Evolutionary conservation across 2,888 invertebrate genomes (phyloP).

Genomic region (Metalampra italica): DNA sequence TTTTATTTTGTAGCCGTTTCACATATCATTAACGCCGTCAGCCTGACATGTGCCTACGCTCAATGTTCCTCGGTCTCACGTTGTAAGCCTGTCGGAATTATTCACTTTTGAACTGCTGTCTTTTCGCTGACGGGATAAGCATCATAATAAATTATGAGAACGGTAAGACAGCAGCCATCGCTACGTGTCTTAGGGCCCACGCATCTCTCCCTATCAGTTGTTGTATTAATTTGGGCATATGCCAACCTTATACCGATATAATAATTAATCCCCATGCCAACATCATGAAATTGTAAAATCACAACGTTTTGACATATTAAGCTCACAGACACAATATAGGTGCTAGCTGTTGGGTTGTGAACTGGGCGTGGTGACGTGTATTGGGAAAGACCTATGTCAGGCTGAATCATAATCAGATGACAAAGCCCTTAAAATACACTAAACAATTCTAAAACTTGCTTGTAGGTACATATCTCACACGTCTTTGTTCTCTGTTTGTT

Average conservation of each 20-base stretch:
- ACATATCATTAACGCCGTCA: conserved; percentile 13
- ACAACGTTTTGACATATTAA: too few relatives aligned
- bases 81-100: not conserved
- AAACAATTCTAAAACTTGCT: too few relatives aligned
- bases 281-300: too few relatives aligned
- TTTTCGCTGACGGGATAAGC: not conserved
- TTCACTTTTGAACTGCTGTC: not conserved
- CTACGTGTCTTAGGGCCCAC: not conserved
- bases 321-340: too few relatives aligned
- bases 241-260: not conserved
- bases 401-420: too few relatives aligned
- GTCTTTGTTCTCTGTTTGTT: too few relatives aligned
- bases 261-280: not conserved
- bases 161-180: not conserved
- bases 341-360: too few relatives aligned
- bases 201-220: not conserved
- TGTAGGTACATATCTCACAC: too few relatives aligned
- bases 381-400: too few relatives aligned
- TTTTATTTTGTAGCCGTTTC: conserved; percentile 15
- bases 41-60: conserved; percentile 3
- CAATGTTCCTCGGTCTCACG: not conserved
- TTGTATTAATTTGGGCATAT: not conserved
- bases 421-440: too few relatives aligned
- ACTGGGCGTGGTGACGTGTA: too few relatives aligned
- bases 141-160: not conserved